Evolutionary conservation across 2,113 vertebrate species (phyloP).

Genomic region (Gobius niger): DNA sequence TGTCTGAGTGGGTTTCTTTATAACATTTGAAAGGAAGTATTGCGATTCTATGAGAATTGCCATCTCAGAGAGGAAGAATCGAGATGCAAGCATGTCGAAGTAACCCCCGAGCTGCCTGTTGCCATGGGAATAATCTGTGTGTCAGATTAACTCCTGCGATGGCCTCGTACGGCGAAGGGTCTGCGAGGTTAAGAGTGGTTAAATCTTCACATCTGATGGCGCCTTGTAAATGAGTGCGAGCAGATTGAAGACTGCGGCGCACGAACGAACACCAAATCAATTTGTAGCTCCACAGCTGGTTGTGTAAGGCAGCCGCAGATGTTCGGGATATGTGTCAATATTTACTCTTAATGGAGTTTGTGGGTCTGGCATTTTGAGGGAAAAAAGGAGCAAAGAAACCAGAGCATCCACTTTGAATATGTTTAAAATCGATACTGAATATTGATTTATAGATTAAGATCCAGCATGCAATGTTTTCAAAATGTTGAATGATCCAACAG

Average conservation of each 20-base stretch:
- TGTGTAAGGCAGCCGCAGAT: neutral
- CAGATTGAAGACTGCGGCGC: neutral
- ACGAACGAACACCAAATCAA: slow-evolving; percentile 11
- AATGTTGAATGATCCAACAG: no score
- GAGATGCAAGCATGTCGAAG: neutral
- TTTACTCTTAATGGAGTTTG: slow-evolving; percentile 24
- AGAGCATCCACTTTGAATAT: neutral
- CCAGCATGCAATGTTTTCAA: no score
- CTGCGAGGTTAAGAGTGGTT: slow-evolving; percentile 23
- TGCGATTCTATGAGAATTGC: neutral
- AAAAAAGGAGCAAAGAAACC: neutral
- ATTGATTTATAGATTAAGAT: no score
- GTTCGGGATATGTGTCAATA: slow-evolving; percentile 23
- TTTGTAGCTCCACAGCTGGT: slow-evolving; percentile 10
- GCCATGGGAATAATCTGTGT: slow-evolving; percentile 22
- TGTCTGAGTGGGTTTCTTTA: no score
- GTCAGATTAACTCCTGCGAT: slow-evolving; percentile 40
- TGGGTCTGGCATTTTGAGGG: neutral
- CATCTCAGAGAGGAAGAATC: neutral
- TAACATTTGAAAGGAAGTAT: no score
- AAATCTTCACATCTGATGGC: slow-evolving; percentile 16
- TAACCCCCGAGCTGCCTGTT: neutral
- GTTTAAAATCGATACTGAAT: no score
- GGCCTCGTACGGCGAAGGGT: neutral
- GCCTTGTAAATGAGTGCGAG: slow-evolving; percentile 11